Base-by-base conservation (phyloP, 2,797 vertebrate species). In the Aselliscus stoliczkanus region DNA sequence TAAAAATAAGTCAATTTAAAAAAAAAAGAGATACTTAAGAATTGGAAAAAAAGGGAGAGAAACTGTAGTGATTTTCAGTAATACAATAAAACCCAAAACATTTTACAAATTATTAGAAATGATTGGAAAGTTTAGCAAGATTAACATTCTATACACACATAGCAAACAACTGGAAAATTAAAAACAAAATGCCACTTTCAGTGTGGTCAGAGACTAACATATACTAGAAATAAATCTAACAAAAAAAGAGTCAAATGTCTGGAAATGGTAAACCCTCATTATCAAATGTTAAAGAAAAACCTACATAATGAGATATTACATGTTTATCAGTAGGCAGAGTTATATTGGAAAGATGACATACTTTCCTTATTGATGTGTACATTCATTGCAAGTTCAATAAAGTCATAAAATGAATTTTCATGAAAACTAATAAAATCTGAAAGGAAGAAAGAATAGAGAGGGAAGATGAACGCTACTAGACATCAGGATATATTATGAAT, bases 81-180 rank as follows among this genome's bases (percentile, higher is more conserved):
- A 81, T 94, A 77, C 89, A 47, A 85, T 42, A 75, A 96, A 93
- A 52, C 50, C 37, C 44, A 73, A 84, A 73, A 42, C 34, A 70
- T 75, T 70, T 54, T 80, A 91, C 6, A 56, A 62, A 69, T 91
- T 88, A 88, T 62, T 91, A 60, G 64, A 69, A 73, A 67, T 84
- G 79, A 94, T 39, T 69, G 65, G 50, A 58, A 2, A 80, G 13
- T 73, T 88, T 84, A 79, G 13, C 37, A 37, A 86, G 29, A 76
- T 75, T 69, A 96, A 52, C 39, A 75, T 94, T 92, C n/a, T 85
- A 39, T 80, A 92, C 91, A 85, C 1, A 34, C n/a, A 88, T 18
- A 76, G 11, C 50, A 95, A 73, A 84, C 42, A 95, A 91, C 42
- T 69, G 20, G 67, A 88, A 91, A 67, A 60, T 67, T 86, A 87